These are phyloP conservation scores for Nibea albiflora DNA, from an alignment of 2,113 vertebrate species.

Conservation along the genomic window DNA sequence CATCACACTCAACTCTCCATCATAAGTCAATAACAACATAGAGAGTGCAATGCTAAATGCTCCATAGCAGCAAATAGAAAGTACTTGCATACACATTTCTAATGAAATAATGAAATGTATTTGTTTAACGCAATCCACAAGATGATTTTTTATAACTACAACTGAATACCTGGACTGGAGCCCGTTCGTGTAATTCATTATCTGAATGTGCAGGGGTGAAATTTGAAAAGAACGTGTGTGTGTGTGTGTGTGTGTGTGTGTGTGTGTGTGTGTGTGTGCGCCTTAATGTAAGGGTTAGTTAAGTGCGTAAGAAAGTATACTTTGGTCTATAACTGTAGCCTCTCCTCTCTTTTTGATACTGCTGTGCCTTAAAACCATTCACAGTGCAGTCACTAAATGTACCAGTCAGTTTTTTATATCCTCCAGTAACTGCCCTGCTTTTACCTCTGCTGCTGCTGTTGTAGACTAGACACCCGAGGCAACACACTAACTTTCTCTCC, in stretches of 20 bases:
- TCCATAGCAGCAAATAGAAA: too few relatives aligned
- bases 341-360: neutral
- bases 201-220: neutral
- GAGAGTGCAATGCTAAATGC: too few relatives aligned
- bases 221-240: neutral
- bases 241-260: too few relatives aligned
- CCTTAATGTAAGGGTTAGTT: neutral
- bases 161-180: neutral
- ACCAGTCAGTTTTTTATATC: constrained; percentile 25
- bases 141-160: neutral
- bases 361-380: constrained; percentile 21
- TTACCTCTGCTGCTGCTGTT: constrained; percentile 16
- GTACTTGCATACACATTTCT: too few relatives aligned
- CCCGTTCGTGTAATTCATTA: neutral
- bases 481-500: constrained; percentile 46
- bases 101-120: neutral
- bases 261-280: neutral
- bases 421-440: constrained; percentile 40
- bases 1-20: too few relatives aligned
- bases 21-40: too few relatives aligned
- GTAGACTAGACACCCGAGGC: constrained; percentile 8
- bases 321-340: neutral
- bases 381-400: constrained; percentile 16
- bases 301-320: neutral
- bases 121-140: neutral